Evolutionary conservation across 2,113 vertebrate species (phyloP).

Genomic region (Gila orcuttii): DNA sequence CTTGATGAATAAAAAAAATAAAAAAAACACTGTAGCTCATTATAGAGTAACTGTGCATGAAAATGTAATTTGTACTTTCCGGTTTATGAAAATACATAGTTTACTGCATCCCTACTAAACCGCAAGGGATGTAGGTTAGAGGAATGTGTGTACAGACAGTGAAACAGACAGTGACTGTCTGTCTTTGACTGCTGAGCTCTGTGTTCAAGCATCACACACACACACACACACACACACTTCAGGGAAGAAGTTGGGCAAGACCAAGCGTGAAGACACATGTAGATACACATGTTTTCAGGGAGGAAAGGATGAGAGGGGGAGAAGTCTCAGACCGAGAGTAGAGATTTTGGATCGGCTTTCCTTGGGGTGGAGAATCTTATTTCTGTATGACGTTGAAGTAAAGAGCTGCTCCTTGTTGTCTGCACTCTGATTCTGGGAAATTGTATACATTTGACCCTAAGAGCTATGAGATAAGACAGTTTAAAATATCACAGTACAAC

Average conservation of each 20-base stretch:
- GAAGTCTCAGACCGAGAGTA: constrained; percentile 7
- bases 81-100: background rate
- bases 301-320: background rate
- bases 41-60: background rate
- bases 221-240: constrained; percentile 13
- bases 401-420: background rate
- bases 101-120: background rate
- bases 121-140: background rate
- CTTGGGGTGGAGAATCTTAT: background rate
- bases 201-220: constrained; percentile 11
- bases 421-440: constrained; percentile 5
- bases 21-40: background rate
- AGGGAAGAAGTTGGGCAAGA: constrained; percentile 17
- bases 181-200: constrained; percentile 34
- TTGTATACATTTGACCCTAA: constrained; percentile 3
- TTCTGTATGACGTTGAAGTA: background rate
- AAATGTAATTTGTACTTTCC: background rate
- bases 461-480: constrained; percentile 15
- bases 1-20: too few species aligned
- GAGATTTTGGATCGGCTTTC: constrained; percentile 58
- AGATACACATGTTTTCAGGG: constrained; percentile 36
- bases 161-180: constrained; percentile 41
- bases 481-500: background rate
- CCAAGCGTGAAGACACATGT: constrained; percentile 40
- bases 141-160: constrained; percentile 13